Evolutionary conservation across 1,140 invertebrate genomes (phyloP).

Genomic region (Arctopsyche grandis): DNA sequence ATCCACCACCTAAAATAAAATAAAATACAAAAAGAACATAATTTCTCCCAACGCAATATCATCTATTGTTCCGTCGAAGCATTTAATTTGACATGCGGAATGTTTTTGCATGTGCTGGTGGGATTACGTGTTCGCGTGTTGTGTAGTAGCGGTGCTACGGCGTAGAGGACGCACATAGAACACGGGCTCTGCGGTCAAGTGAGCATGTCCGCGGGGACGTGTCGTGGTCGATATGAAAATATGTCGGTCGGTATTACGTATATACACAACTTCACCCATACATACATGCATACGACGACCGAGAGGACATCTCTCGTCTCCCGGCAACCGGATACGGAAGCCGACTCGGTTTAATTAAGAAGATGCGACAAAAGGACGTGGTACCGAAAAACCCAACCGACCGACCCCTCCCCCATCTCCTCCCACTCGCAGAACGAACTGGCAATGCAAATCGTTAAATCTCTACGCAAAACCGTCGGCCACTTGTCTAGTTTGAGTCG

Average conservation of each 20-base stretch:
- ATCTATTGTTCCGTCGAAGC: too few relatives aligned
- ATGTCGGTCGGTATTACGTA: slow-evolving; percentile 26
- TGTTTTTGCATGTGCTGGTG: not conserved
- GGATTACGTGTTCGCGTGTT: slow-evolving; percentile 1
- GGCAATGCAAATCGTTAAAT: slow-evolving; percentile 8
- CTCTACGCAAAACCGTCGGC: too few relatives aligned
- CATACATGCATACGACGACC: not conserved
- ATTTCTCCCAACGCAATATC: too few relatives aligned
- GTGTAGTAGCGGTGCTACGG: not conserved
- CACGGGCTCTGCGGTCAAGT: slow-evolving; percentile 14
- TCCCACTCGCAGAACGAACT: not conserved
- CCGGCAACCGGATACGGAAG: not conserved
- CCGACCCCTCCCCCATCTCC: not conserved
- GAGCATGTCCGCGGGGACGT: slow-evolving; percentile 35
- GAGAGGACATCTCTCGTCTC: slow-evolving; percentile 62
- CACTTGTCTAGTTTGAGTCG: too few relatives aligned
- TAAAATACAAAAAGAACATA: too few relatives aligned
- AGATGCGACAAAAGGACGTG: slow-evolving; percentile 67
- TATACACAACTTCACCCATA: slow-evolving; percentile 9
- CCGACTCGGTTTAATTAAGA: slow-evolving; percentile 65
- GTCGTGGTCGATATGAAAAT: slow-evolving; percentile 41
- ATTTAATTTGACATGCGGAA: too few relatives aligned
- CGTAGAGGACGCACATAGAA: not conserved
- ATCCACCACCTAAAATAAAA: too few relatives aligned
- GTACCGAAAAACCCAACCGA: slow-evolving; percentile 1